Evolutionary conservation across 1,140 invertebrate genomes (phyloP).

Genomic region (Brachionus asplanchnoidis): DNA sequence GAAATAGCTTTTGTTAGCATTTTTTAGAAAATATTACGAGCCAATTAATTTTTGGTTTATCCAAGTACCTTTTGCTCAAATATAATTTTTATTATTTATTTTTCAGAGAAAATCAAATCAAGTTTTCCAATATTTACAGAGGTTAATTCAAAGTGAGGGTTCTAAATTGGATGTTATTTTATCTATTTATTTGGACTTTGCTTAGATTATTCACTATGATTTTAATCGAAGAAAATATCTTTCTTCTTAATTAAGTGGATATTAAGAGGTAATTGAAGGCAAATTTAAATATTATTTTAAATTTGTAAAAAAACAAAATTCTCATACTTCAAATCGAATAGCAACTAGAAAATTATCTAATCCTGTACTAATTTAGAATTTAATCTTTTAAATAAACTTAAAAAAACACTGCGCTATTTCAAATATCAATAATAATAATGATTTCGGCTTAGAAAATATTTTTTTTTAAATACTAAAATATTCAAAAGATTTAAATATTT

Average conservation of each 20-base stretch:
- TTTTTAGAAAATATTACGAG: not conserved
- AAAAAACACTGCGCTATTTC: not conserved
- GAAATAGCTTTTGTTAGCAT: not conserved
- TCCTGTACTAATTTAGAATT: not conserved
- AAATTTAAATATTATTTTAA: not conserved
- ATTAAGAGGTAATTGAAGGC: not conserved
- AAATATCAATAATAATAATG: not conserved
- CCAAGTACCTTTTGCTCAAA: not conserved
- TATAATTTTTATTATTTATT: not conserved
- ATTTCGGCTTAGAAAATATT: not conserved
- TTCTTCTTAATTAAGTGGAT: not conserved
- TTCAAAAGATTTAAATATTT: not conserved
- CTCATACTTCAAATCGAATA: not conserved
- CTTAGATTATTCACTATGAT: not conserved
- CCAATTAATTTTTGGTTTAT: not conserved
- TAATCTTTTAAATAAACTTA: conserved; percentile 18
- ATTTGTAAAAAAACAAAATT: not conserved
- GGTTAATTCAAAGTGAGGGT: not conserved
- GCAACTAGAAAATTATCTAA: conserved; percentile 3
- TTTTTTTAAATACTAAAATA: not conserved
- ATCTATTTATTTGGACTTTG: not conserved
- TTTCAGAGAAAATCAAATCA: not conserved
- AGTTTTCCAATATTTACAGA: not conserved
- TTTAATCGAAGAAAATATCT: not conserved
- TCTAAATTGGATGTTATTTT: not conserved